Evolutionary conservation across 2,888 invertebrate species (phyloP), one percentile per base, ranked within the genome.

Genomic region (Macaria notata): DNA sequence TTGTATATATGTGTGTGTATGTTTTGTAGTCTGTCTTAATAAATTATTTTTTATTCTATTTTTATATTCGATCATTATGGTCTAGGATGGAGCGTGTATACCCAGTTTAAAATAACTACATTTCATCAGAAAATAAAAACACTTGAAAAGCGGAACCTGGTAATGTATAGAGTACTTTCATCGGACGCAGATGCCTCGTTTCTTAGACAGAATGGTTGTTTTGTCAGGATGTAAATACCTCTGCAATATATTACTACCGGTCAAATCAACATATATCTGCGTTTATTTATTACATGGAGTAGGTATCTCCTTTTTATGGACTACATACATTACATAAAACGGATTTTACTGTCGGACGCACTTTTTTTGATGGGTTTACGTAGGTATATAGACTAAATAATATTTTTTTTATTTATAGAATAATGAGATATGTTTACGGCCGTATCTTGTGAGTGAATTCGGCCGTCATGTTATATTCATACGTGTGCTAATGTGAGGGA

Each of bases 281-380:
- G 41, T 50, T 44, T 54, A 54, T 61, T 56, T 61, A 61, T 50
- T 54, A 42, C 29, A 50, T 44, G n/a, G 42, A 36, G 53, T 49
- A 51, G 39, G 43, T 51, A 50, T 49, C 53, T 60, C 30, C 36
- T 44, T 31, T 58, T 61, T 55, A 57, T 52, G 38, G 54, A 36
- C 48, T 50, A 41, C 60, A 44, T 53, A 57, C 58, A 59, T 52
- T 47, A 52, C 62, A 65, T 71, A 69, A 65, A 75, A 66, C 54
- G 41, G 8, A 53, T 70, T 73, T 72, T 71, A 76, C 39, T 66
- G 59, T 56, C 69, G 42, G 60, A 65, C 66, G 70, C 69, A 72
- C 65, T 73, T 70, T 70, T 75, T 70, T 53, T 59, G 61, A 65
- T 65, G 62, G 66, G 47, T n/a, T 36, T 36, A 36, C 48, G 44